A percentile compares a stretch with the other conserved stretches of the same genome.
Conservation (phyloP, 2,113 vertebrate genomes). For the Gnathonemus echidnorhynchus region DNA sequence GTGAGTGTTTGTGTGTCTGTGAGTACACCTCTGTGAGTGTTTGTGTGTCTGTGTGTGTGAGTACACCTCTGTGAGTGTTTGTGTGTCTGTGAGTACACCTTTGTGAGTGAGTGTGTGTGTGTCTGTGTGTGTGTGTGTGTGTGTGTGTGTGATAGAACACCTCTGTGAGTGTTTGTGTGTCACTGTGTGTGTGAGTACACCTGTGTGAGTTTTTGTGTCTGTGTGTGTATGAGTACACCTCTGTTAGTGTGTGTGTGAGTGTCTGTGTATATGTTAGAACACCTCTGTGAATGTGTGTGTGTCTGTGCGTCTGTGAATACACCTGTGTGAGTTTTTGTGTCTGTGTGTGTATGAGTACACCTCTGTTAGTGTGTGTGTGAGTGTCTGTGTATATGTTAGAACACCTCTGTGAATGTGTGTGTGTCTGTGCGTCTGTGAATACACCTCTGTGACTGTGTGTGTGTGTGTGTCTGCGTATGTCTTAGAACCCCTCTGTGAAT, state of each 20-base stretch:
- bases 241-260: conserved; percentile 41
- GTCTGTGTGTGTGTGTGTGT: too few relatives aligned
- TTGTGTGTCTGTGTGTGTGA: not conserved
- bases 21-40: conserved; percentile 15
- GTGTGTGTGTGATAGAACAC: not conserved
- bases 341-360: not conserved
- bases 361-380: too few relatives aligned
- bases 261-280: not conserved
- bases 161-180: not conserved
- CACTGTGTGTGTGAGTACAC: too few relatives aligned
- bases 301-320: not conserved
- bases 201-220: too few relatives aligned
- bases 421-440: not conserved
- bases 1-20: conserved; percentile 10
- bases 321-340: too few relatives aligned
- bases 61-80: conserved; percentile 23
- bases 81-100: not conserved
- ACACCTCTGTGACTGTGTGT: not conserved
- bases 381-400: not conserved
- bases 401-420: not conserved
- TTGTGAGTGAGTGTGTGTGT: too few relatives aligned
- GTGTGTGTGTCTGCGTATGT: not conserved
- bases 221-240: not conserved
- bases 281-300: too few relatives aligned
- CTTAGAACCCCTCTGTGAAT: conserved; percentile 7